Base-by-base conservation (phyloP, 2,113 vertebrate genomes). In the Seriola dumerili region DNA sequence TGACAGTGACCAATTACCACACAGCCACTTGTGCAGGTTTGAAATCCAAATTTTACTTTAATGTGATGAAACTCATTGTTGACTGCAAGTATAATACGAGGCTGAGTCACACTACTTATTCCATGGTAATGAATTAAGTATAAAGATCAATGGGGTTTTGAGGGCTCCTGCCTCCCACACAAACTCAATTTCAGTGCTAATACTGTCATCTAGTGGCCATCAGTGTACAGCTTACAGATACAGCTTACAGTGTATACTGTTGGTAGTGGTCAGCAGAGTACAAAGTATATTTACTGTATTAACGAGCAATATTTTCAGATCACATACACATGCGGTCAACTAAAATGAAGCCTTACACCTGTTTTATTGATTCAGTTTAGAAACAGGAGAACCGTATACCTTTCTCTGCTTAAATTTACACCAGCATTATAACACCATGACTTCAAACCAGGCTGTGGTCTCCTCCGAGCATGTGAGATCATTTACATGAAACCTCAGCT, bases 141-240 rank as follows among this genome's bases (percentile, higher is more conserved):
- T 58, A 57, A 80, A 67, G 42, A 84, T 76, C 10, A 50, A 55
- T 64, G 40, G 44, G 75, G n/a, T 72, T 57, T 78, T 34, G 13
- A 71, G 48, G 36, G 62, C 3, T 1, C 38, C 69, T 29, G 25
- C 14, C 62, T 62, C 34, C 21, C 36, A 52, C 42, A 52, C 6
- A 25, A 52, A 52, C 65, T 72, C 9, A 32, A 48, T 52, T 34
- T 21, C 44, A 85, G 86, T 64, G 78, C 54, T 54, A 90, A 88
- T 59, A 89, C 65, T 91, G 92, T 83, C 94, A 93, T 88, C 94
- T 93, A 90, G 91, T 91, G 94, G 75, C 61, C 32, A 62, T 1
- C 5, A 59, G n/a, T 16, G 67, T 34, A 14, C 40, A 42, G 40
- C 8, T 42, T 23, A 16, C 1, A 65, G 14, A 5, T 36, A 36